Evolutionary conservation across 2,113 vertebrate genomes (phyloP).

Genomic region (Sylvia atricapilla): DNA sequence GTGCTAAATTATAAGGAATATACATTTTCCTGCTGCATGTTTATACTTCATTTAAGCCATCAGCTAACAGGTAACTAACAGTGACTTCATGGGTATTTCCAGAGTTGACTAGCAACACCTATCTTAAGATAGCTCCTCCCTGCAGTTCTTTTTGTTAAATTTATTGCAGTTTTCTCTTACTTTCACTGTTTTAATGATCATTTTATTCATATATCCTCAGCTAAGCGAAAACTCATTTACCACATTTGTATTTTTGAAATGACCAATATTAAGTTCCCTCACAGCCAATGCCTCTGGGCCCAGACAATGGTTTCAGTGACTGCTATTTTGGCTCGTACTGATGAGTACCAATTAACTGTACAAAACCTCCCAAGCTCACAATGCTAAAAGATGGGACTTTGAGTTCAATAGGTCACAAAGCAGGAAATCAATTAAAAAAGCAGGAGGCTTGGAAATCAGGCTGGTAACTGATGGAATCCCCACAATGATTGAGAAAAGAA

Average conservation of each 20-base stretch:
- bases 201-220: not conserved
- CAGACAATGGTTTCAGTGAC: not conserved
- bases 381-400: not conserved
- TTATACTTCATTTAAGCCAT: not conserved
- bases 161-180: not conserved
- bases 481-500: not conserved
- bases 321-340: not conserved
- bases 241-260: not conserved
- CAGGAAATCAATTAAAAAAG: not conserved
- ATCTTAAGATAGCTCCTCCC: not conserved
- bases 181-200: not conserved
- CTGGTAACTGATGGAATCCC: not conserved
- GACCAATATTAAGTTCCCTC: not conserved
- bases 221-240: not conserved
- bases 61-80: not conserved
- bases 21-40: not conserved
- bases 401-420: not conserved
- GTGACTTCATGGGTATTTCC: not conserved
- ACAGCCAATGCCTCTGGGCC: not conserved
- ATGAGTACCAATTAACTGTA: not conserved
- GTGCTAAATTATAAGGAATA: not conserved
- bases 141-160: not conserved
- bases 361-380: not conserved
- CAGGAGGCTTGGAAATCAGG: not conserved
- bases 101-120: fast-evolving